Base-by-base conservation (phyloP, 64 coral and sea anemone species). In the Cladopsammia gracilis region DNA sequence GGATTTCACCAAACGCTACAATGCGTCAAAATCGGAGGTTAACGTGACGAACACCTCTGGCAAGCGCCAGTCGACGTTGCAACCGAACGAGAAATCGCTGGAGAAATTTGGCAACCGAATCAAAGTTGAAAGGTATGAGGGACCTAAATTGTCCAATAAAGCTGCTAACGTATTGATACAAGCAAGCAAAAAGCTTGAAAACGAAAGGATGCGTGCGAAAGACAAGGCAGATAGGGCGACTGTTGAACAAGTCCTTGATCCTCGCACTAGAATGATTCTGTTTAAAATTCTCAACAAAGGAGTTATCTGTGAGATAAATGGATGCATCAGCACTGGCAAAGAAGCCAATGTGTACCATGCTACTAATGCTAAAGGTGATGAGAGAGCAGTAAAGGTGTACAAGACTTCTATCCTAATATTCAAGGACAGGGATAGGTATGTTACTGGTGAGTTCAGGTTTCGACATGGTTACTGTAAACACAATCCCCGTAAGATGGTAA, bases 391-490 rank as follows among this genome's bases (percentile, higher is more conserved):
- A 0, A 99, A 99, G 56, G 89, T 99, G 24, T 99, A 99, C 78
- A 99, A 99, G 52, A 99, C 98, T 1, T 99, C 98, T 0, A 99
- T 99, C 57, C 88, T 99, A 64, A 89, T 90, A 5, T 99, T 99
- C 76, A 99, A 99, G 58, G 98, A 99, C 58, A 90, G 98, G 86
- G 98, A 99, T 82, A 99, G 96, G 62, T 99, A 99, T 92, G 98
- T 99, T 7, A 92, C 98, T n/a, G 98, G 98, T 4, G 98, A 99
- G 62, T 99, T 92, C 83, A 85, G 98, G 16, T 99, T 99, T 79
- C 95, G 98, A 7, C 98, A 96, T 81, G 98, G 98, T 2, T 99
- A 99, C 77, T 99, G 98, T 47, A 95, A 90, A 25, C 98, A 99
- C 84, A 99, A 99, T 67, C 98, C 98, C 50, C 89, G 98, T 4